Base-by-base conservation (phyloP, 2,888 invertebrate species). In the Sinhomidia bicolor region DNA sequence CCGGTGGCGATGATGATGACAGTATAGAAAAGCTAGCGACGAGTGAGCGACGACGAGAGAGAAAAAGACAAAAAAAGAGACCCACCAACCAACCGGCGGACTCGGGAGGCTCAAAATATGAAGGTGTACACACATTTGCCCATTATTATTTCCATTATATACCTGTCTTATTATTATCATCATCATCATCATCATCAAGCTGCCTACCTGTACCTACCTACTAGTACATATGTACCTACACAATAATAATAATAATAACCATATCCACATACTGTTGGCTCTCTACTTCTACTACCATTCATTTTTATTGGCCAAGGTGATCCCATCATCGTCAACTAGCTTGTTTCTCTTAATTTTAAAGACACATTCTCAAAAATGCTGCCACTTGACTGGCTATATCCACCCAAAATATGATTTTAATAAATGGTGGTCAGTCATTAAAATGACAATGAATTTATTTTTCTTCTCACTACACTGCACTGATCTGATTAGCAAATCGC, bases 271-370 rank as follows among this genome's bases (percentile, higher is more conserved):
- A 23, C 60, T 12, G 9, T 23, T n/a, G 32, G 32, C 17, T 32
- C 7, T 36, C 17, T 65, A 14, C 5, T 36, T 17, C 0, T 17
- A n/a, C 4, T 36, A 36, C 7, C 23, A 23, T 32, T 44, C 32
- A 65, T 65, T 71, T 44, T 71, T 71, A 71, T 71, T 71, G 71
- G 71, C 44, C 71, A 71, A 71, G 71, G 71, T 71, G 71, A 71
- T 71, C 44, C 44, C 71, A 71, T 44, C 44, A 65, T 32, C 65
- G 10, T 5, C 36, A 36, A 17, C n/a, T 1, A n/a, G n/a, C n/a
- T 65, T 12, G 36, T 17, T n/a, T n/a, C 3, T 32, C 7, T 32
- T 65, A 36, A 17, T 2, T 36, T 65, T 36, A 51, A 51, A 51
- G n/a, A 51, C 6, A 14, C 29, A 29, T 23, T 6, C 17, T 54